Base-by-base conservation (phyloP, 1,140 invertebrate genomes). In the Phocides pigmalion region DNA sequence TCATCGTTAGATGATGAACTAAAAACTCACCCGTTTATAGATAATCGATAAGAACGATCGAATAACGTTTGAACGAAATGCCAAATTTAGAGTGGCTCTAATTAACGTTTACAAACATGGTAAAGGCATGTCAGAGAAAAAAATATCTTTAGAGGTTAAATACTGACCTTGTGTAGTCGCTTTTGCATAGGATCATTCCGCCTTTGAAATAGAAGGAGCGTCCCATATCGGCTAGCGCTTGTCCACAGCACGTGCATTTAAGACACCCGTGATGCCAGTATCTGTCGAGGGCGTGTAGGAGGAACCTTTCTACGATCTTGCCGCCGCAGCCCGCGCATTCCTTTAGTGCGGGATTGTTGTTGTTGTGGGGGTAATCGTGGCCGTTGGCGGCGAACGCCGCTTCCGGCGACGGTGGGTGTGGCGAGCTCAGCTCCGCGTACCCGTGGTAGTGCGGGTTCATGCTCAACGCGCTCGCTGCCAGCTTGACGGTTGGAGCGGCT, bases 261-360 rank as follows among this genome's bases (percentile, higher is more conserved):
- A 98, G 94, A 92, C 98, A 98, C 68, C 95, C 94, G 91, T 97
- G 95, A 93, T 98, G 97, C 97, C 97, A 98, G 92, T 97, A 98
- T 81, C 97, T 94, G 92, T 98, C 97, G 82, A 98, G 92, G 47
- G 97, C 97, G 87, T 97, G 95, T 61, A 98, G 93, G 64, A 98
- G 93, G 93, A 95, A 98, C 86, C 97, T 93, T 93, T 98, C 97
- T 71, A 96, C 94, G 89, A 98, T 98, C 92, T 96, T 96, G 72
- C 94, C 95, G 67, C 93, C 93, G 82, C 94, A 95, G 71, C 94
- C 94, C 53, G 93, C 93, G 84, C 94, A 95, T 81, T 94, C 92
- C 86, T 94, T 94, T 56, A 94, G 92, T 53, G 93, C 92, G 17
- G 93, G 92, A 83, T 94, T 94, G 82, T 94, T 94, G 78, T 93